phyloP scores from a whole-genome alignment of 92 coral and sea anemone species.

The Phymanthus crucifer region DNA sequence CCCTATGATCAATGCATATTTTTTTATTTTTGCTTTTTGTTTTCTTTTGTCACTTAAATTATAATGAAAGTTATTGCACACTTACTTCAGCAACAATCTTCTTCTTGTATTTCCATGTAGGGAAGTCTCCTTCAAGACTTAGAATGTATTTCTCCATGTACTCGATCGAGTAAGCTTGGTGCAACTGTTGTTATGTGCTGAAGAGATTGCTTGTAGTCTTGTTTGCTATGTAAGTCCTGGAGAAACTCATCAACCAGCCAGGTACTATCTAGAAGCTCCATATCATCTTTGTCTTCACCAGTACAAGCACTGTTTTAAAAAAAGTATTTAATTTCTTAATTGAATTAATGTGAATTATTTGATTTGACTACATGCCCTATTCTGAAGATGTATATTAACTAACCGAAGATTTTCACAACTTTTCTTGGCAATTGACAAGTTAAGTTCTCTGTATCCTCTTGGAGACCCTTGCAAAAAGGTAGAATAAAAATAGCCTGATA shows the following conservation, averaged over 20 bases:
- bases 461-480: conserved; percentile 35
- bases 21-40: too few species aligned
- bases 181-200: conserved; percentile 21
- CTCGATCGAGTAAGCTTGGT: conserved; percentile 24
- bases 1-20: too few species aligned
- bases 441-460: conserved; percentile 29
- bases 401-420: conserved; percentile 52
- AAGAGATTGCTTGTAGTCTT: conserved; percentile 34
- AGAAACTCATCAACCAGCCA: conserved; percentile 51
- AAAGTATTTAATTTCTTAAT: too few species aligned
- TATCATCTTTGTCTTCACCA: conserved; percentile 9
- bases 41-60: neutral
- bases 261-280: conserved; percentile 22
- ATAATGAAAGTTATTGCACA: neutral
- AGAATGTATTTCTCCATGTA: conserved; percentile 29
- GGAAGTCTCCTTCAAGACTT: conserved; percentile 46
- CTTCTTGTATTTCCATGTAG: too few species aligned
- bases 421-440: conserved; percentile 44
- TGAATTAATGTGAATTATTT: too few species aligned
- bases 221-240: conserved; percentile 35
- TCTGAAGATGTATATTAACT: neutral
- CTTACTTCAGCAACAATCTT: too few species aligned
- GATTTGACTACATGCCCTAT: too few species aligned
- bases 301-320: neutral
- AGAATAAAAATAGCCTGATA: conserved; percentile 3